These are phyloP conservation scores for Acanthurus tractus DNA, from an alignment of 2,797 vertebrate genomes.

Conservation along the genomic window DNA sequence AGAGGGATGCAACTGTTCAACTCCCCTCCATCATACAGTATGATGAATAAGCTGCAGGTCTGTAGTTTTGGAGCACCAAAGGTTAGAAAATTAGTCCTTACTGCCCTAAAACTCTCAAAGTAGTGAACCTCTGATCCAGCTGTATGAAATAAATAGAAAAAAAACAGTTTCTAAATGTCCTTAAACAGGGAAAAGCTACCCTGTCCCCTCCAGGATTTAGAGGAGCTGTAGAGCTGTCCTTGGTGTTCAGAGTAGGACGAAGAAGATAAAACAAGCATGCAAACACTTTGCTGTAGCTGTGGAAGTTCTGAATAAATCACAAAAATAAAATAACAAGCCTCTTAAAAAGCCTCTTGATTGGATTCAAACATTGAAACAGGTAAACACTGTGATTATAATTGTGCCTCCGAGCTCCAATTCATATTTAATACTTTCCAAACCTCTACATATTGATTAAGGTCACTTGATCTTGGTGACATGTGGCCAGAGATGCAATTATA, in stretches of 20 bases:
- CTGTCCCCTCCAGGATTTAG: conserved; percentile 46
- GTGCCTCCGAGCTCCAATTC: conserved; percentile 3
- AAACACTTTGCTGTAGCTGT: neutral
- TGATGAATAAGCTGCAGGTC: conserved; percentile 25
- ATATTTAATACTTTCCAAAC: neutral
- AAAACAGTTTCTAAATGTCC: conserved; percentile 53
- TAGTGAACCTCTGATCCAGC: conserved; percentile 45
- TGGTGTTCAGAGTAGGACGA: conserved; percentile 28
- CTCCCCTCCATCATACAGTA: conserved; percentile 38
- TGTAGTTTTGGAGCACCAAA: conserved; percentile 32
- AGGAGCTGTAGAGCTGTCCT: conserved; percentile 22
- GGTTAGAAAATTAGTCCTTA: conserved; percentile 39
- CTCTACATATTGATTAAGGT: conserved; percentile 4
- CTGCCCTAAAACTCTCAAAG: conserved; percentile 36
- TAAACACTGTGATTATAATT: conserved; percentile 12
- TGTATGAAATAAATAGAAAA: conserved; percentile 52
- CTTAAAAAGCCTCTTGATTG: conserved; percentile 1
- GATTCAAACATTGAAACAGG: neutral
- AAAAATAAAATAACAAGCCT: conserved; percentile 16
- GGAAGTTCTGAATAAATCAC: neutral
- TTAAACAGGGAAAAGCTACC: conserved; percentile 34
- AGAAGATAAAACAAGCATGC: conserved; percentile 33
- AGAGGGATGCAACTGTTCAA: conserved; percentile 49
- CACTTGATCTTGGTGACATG: neutral
- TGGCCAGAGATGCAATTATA: neutral